Base-by-base conservation (phyloP, 1,140 invertebrate genomes). In the Chelonus insularis region DNA sequence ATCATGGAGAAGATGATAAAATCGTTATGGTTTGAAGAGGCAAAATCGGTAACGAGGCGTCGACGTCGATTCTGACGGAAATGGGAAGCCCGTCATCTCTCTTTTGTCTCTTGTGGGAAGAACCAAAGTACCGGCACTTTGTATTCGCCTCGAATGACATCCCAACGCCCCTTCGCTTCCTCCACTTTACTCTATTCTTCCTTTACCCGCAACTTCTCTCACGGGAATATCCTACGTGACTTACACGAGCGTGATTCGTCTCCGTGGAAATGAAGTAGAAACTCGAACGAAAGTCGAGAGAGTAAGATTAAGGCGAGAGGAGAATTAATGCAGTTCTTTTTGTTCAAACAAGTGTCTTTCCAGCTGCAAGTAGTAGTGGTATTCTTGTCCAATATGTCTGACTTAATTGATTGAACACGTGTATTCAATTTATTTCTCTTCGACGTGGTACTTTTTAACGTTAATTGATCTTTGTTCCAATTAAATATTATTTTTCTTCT, bases 61-160 rank as follows among this genome's bases (percentile, higher is more conserved):
- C 50, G 50, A 52, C 23, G 50, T 52, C 29, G 50, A 52, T 52
- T 18, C 50, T 36, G 34, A 36, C 50, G 50, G 50, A 52, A 52
- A 52, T 52, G 25, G 50, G 29, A 52, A 52, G 25, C 50, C 12
- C 29, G 50, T 52, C 50, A 52, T 52, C 29, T 23, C 29, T 52
- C 29, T 52, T 52, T n/a, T 52, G 20, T 50, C 29, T 34, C 50
- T 21, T 21, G 29, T 52, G 50, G 57, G 29, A 60, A 60, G 48
- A 51, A 29, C 21, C 36, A 37, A 39, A 39, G 57, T 59, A 29
- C 45, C 57, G 57, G 57, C 36, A 60, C 57, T 60, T 60, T 60
- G 57, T 60, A 60, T 60, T 51, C 57, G 48, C 39, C 48, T 39
- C 23, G 47, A 37, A 60, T 51, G 34, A 60, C 45, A 43, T 50